Evolutionary conservation across 2,113 vertebrate genomes (phyloP).

Genomic region (Psammodynastes pulverulentus): DNA sequence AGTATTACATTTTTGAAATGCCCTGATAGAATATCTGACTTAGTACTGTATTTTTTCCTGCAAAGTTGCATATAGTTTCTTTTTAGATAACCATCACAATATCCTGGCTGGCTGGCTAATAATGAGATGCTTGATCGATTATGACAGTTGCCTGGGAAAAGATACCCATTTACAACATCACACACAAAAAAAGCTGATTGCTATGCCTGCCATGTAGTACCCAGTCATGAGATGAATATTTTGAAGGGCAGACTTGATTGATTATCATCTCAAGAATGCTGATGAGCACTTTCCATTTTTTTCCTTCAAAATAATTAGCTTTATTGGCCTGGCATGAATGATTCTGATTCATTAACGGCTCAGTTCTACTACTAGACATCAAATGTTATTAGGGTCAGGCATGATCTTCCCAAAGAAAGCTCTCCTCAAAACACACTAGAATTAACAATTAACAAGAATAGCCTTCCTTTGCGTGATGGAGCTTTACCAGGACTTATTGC

Average conservation of each 20-base stretch:
- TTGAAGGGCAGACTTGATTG: slow-evolving; percentile 9
- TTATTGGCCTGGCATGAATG: not conserved
- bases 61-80: not conserved
- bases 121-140: slow-evolving; percentile 14
- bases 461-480: not conserved
- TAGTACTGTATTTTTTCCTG: not conserved
- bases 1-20: not conserved
- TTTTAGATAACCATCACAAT: slow-evolving; percentile 12
- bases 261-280: slow-evolving; percentile 12
- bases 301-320: slow-evolving; percentile 16
- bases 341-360: not conserved
- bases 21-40: not conserved
- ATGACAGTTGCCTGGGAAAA: not conserved
- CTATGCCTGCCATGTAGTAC: not conserved
- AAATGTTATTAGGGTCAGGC: not conserved
- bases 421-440: not conserved
- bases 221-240: slow-evolving; percentile 18
- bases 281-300: slow-evolving; percentile 9
- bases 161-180: not conserved
- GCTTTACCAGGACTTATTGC: not conserved
- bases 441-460: not conserved
- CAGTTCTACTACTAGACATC: not conserved
- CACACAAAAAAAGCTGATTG: not conserved
- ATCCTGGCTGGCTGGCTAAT: not conserved
- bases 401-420: not conserved